Conservation (phyloP, 1,140 invertebrate species). For the Elysia chlorotica region DNA sequence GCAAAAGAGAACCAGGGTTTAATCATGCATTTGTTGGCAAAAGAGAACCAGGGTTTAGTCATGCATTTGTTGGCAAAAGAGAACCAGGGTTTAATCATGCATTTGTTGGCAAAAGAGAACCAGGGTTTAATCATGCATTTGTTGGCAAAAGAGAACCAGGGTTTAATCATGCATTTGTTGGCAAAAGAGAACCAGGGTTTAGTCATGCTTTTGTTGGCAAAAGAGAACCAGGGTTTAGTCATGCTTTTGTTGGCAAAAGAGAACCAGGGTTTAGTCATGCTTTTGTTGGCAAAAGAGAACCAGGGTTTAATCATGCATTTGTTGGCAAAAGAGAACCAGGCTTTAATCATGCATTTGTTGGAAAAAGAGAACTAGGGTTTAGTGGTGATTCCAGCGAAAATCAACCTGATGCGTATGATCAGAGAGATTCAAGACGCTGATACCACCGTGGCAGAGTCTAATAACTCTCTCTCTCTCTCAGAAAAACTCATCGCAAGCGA, state of each 20-base stretch:
- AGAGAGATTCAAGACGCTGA: too few relatives aligned
- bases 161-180: conserved; percentile 6
- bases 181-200: not conserved
- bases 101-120: conserved; percentile 24
- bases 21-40: conserved; percentile 24
- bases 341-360: too few relatives aligned
- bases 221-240: conserved; percentile 1
- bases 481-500: too few relatives aligned
- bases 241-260: conserved; percentile 25
- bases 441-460: too few relatives aligned
- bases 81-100: conserved; percentile 11
- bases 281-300: too few relatives aligned
- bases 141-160: conserved; percentile 19
- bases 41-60: conserved; percentile 16
- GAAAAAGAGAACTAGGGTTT: too few relatives aligned
- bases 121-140: conserved; percentile 23
- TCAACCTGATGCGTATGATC: too few relatives aligned
- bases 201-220: not conserved
- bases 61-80: conserved; percentile 25
- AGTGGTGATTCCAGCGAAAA: too few relatives aligned
- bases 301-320: too few relatives aligned
- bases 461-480: too few relatives aligned
- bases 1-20: conserved; percentile 20
- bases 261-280: too few relatives aligned
- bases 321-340: too few relatives aligned